Base-by-base conservation (phyloP, 2,797 vertebrate species). In the Nasua narica region DNA sequence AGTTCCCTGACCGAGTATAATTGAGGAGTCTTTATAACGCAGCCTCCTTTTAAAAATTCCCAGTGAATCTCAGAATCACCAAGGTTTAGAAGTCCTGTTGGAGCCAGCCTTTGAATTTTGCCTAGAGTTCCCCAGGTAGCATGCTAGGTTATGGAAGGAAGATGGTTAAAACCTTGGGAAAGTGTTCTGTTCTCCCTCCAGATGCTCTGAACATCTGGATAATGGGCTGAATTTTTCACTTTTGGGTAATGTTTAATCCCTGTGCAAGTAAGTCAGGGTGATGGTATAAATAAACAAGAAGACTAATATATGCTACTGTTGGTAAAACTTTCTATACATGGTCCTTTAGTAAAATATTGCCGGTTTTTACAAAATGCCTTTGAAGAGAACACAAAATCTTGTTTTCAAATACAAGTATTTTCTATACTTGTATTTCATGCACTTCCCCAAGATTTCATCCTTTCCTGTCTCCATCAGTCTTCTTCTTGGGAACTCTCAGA, bases 401-500 rank as follows among this genome's bases (percentile, higher is more conserved):
- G 5, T 21, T 91, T 93, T 67, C 52, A 87, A 95, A 95, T 46
- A 37, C 25, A 54, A 69, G 32, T 72, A 15, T 81, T 82, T 86
- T 25, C 50, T 85, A 15, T 67, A 48, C 25, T 19, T 93, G 19
- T 23, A 54, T 54, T 97, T 70, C 37, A 86, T 79, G 7, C 23
- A 69, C 35, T 56, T 87, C 40, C 27, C 23, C 46, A 87, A 91
- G 29, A 60, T 78, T 85, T 87, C 21, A 77, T 52, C 56, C 16
- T 2, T 60, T 69, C 7, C 13, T 13, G 78, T 12, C 3, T 25
- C 67, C 40, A 85, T 91, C 43, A 69, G 18, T 91, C 58, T 76
- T 83, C 56, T 86, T 95, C 54, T 81, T 58, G 62, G 58, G 35
- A 94, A 93, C 90, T 91, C 43, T 85, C 77, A 92, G 87, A 60